Evolutionary conservation across 1,140 invertebrate genomes (phyloP).

Genomic region (Drosophila bipectinata): DNA sequence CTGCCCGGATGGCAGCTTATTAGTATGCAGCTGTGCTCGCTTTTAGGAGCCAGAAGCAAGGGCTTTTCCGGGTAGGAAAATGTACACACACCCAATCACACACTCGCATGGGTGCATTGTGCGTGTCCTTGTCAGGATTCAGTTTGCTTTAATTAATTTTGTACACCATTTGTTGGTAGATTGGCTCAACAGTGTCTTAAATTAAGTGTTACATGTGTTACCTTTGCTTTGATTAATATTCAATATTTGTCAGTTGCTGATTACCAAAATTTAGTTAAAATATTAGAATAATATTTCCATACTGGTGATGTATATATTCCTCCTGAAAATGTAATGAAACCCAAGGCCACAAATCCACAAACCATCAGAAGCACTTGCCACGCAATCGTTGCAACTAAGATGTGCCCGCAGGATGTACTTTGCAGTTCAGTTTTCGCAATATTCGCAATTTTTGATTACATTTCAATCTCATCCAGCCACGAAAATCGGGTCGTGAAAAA

Average conservation of each 20-base stretch:
- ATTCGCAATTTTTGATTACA: constrained; percentile 70
- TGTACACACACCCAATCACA: neutral
- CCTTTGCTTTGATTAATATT: constrained; percentile 1
- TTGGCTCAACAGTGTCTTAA: constrained; percentile 43
- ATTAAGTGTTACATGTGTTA: constrained; percentile 28
- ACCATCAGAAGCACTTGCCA: constrained; percentile 14
- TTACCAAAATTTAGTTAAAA: neutral
- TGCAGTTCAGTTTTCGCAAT: constrained; percentile 45
- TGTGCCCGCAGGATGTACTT: constrained; percentile 25
- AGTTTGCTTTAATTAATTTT: constrained; percentile 75
- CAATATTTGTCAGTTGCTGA: constrained; percentile 15
- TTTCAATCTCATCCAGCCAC: constrained; percentile 51
- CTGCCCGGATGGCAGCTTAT: constrained; percentile 33
- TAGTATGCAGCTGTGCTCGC: constrained; percentile 56
- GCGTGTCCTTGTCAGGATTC: constrained; percentile 62
- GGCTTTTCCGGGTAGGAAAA: constrained; percentile 6
- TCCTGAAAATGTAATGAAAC: neutral
- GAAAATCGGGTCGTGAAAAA: constrained; percentile 8
- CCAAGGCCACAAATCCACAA: neutral
- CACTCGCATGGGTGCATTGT: neutral
- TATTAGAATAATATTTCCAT: neutral
- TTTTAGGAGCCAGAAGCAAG: constrained; percentile 12
- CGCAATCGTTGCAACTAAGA: constrained; percentile 14
- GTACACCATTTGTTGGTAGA: constrained; percentile 18
- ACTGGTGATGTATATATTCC: neutral